phyloP scores from a whole-genome alignment of 2,113 vertebrate genomes.

The Sakesphorus luctuosus region DNA sequence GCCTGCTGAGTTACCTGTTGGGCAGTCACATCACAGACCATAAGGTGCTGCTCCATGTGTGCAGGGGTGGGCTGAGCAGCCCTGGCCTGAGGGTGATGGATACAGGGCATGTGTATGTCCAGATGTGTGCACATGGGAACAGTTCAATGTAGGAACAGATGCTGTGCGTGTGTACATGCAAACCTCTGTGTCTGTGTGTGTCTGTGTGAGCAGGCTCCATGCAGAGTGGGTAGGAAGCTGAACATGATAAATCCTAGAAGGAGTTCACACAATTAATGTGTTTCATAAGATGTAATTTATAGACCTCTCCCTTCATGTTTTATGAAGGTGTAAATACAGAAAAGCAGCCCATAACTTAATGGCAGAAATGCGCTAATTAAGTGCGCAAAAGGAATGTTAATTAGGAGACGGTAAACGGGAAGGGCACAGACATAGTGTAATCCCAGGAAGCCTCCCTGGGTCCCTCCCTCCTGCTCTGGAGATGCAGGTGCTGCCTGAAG shows the following conservation, averaged over 20 bases:
- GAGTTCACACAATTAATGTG: not conserved
- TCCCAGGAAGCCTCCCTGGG: not conserved
- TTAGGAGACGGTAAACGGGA: accelerated
- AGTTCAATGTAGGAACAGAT: accelerated
- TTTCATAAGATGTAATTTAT: constrained; percentile 4
- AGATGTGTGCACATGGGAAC: not conserved
- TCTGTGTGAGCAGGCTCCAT: not conserved
- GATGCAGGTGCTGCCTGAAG: not conserved
- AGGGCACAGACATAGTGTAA: not conserved
- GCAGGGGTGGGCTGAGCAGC: not conserved
- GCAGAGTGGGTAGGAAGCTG: accelerated
- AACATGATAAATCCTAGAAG: not conserved
- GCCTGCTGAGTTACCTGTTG: not conserved
- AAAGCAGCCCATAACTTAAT: constrained; percentile 30
- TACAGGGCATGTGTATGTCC: accelerated
- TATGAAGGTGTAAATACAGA: constrained; percentile 26
- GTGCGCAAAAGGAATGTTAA: constrained; percentile 34
- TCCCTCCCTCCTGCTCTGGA: not conserved
- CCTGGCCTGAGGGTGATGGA: not conserved
- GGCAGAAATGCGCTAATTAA: constrained; percentile 42
- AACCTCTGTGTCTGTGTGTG: accelerated
- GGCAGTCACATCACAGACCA: not conserved
- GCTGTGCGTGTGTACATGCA: accelerated
- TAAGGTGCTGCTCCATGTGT: accelerated
- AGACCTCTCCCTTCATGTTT: constrained; percentile 41